Base-by-base conservation (phyloP, 2,888 invertebrate species). In the Carterocephalus palaemon region DNA sequence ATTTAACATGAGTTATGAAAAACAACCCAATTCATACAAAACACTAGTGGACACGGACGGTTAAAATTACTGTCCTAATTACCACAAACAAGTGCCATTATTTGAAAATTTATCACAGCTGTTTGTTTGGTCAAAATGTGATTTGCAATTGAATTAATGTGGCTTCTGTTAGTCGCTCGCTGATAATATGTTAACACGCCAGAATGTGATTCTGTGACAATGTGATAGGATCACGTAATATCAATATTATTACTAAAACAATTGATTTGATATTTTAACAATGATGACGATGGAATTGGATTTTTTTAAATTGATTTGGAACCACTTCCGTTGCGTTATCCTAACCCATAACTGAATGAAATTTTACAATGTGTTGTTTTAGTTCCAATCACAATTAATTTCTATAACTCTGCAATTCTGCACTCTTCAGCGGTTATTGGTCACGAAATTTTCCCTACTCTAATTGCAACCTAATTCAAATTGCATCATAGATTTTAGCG, bases 131-230 rank as follows among this genome's bases (percentile, higher is more conserved):
- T 28, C 28, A 38, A 8, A 28, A 26, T 13, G 38, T 38, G 38
- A 38, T 38, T 38, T 28, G 38, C 8, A 38, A 28, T 28, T 19
- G 28, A 38, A 38, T 38, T 38, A 26, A 38, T 28, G 38, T 28
- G 38, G 28, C 28, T 23, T 8, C 19, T 33, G 5, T 19, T 20
- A 16, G 13, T 7, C 10, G 3, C 9, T 1, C 2, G n/a, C 9
- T 37, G 15, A 37, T 37, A 37, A 16, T 16, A 37, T 16, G 24
- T 24, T 24, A 15, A 24, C 37, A 26, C 10, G 8, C 23, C 24
- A 26, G 19, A 19, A 32, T 9, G 15, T 28, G 15, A 28, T 28
- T 28, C 13, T 15, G 28, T 15, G 28, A 28, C 12, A 28, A 28
- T 28, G 28, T 13, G 28, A 28, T 28, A 28, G 28, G 13, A n/a